These are phyloP conservation scores for Odocoileus hemionus DNA, from an alignment of 2,113 vertebrate genomes.

Conservation along the genomic window DNA sequence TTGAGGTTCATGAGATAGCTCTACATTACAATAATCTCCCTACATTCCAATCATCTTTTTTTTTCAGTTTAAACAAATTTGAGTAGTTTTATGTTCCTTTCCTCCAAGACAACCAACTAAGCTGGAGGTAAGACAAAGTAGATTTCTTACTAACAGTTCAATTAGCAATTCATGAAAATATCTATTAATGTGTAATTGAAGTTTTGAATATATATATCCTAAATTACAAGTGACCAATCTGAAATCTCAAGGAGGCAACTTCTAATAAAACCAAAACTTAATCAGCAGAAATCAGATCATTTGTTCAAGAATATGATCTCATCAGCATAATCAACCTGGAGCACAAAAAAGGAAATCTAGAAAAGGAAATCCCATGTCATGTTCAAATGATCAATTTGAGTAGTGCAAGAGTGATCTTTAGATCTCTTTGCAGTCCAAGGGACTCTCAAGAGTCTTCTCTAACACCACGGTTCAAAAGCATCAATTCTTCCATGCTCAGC, in stretches of 20 bases:
- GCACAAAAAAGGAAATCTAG: not conserved
- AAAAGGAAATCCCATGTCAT: not conserved
- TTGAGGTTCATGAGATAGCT: not conserved
- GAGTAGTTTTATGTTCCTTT: conserved; percentile 12
- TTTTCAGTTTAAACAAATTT: not conserved
- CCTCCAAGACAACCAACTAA: not conserved
- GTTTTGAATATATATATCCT: not conserved
- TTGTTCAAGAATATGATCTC: not conserved
- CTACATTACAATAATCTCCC: not conserved
- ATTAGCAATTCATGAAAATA: not conserved
- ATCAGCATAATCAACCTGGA: not conserved
- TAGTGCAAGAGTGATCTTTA: not conserved
- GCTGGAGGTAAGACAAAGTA: not conserved
- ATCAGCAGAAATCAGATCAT: not conserved
- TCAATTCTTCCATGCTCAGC: not conserved
- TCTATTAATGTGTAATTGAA: not conserved
- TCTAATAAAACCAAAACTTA: not conserved
- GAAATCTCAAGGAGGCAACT: not conserved
- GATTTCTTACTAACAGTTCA: not conserved
- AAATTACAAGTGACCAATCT: not conserved
- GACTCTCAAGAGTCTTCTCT: not conserved
- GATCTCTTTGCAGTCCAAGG: not conserved
- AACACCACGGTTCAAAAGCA: not conserved
- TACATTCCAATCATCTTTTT: not conserved
- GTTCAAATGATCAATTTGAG: not conserved